phyloP scores from a whole-genome alignment of 2,888 invertebrate species.

The Drosophila kokeensis region DNA sequence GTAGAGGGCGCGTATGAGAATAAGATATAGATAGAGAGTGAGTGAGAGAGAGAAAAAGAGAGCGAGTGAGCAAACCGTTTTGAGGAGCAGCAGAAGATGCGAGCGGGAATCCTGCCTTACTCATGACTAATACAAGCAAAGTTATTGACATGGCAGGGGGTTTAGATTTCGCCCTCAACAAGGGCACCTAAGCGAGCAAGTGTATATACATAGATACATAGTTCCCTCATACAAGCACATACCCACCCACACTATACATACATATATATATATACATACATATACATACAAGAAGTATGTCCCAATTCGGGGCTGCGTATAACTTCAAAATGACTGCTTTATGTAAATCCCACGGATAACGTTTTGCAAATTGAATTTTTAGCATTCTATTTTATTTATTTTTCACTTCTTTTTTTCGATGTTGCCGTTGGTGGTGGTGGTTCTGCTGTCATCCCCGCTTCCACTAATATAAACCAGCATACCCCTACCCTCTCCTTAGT shows the following conservation, averaged over 20 bases:
- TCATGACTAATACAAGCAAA: slow-evolving; percentile 82
- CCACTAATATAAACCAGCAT: slow-evolving; percentile 37
- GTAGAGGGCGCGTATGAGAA: background rate
- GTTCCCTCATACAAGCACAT: slow-evolving; percentile 22
- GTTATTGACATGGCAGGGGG: slow-evolving; percentile 78
- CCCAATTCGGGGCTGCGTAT: slow-evolving; percentile 74
- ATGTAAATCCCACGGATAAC: slow-evolving; percentile 83
- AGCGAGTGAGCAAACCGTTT: background rate
- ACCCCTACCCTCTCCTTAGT: background rate
- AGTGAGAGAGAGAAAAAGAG: background rate
- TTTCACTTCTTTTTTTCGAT: slow-evolving; percentile 63
- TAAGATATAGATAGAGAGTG: background rate
- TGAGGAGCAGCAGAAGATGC: slow-evolving; percentile 13
- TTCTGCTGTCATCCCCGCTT: slow-evolving; percentile 16
- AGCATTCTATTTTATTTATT: slow-evolving; percentile 82
- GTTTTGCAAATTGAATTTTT: slow-evolving; percentile 84
- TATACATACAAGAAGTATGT: slow-evolving; percentile 52
- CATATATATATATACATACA: slow-evolving; percentile 19
- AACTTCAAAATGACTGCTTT: slow-evolving; percentile 84
- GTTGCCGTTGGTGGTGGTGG: slow-evolving; percentile 6
- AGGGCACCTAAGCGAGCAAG: slow-evolving; percentile 60
- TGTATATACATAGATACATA: slow-evolving; percentile 12
- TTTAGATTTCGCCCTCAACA: slow-evolving; percentile 64
- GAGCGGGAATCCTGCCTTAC: slow-evolving; percentile 44
- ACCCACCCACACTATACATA: slow-evolving; percentile 21